These are phyloP conservation scores for Pungitius pungitius DNA, from an alignment of 2,113 vertebrate species.

Conservation along the genomic window DNA sequence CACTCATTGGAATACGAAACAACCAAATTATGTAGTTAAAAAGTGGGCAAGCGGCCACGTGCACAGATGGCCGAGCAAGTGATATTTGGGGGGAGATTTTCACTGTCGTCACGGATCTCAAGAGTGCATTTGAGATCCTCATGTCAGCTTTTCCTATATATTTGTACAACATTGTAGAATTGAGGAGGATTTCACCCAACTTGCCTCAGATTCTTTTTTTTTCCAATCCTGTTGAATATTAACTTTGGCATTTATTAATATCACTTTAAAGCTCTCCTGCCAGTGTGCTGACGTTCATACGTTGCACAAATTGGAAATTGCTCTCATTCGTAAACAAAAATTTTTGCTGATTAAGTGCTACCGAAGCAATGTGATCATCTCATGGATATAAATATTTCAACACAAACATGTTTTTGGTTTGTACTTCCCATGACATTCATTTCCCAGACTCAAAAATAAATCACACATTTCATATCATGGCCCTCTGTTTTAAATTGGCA, in stretches of 20 bases:
- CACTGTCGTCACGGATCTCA: constrained; percentile 56
- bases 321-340: constrained; percentile 46
- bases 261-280: constrained; percentile 45
- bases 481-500: constrained; percentile 21
- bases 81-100: constrained; percentile 64
- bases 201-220: constrained; percentile 58
- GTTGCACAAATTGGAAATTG: constrained; percentile 58
- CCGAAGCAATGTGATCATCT: constrained; percentile 55
- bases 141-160: constrained; percentile 70
- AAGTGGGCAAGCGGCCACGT: constrained; percentile 54
- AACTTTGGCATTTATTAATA: constrained; percentile 40
- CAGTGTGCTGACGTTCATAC: constrained; percentile 60
- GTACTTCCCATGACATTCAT: constrained; percentile 22
- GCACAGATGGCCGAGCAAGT: constrained; percentile 57
- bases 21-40: constrained; percentile 87
- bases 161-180: constrained; percentile 69
- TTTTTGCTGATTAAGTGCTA: constrained; percentile 61
- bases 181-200: constrained; percentile 63
- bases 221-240: constrained; percentile 34
- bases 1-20: constrained; percentile 84
- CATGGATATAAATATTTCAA: constrained; percentile 31
- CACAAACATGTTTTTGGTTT: constrained; percentile 51
- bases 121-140: constrained; percentile 57
- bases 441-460: constrained; percentile 30
- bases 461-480: constrained; percentile 1